Conservation (phyloP, 2,797 vertebrate genomes). For the Scolopax rusticola region DNA sequence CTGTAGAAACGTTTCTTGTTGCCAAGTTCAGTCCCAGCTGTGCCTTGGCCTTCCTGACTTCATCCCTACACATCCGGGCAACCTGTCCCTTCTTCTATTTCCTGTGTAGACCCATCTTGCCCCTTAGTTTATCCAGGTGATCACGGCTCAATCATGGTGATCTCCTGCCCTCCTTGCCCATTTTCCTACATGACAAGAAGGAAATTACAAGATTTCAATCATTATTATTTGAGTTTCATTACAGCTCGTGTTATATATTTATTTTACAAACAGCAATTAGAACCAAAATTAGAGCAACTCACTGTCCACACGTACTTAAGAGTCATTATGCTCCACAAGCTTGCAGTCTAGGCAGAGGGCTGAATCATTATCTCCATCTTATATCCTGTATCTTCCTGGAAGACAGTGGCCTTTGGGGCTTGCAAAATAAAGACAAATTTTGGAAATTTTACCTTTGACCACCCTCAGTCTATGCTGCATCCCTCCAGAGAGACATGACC, state of each 20-base stretch:
- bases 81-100: too few relatives aligned
- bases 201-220: neutral
- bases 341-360: accelerated
- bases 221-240: neutral
- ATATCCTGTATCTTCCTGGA: neutral
- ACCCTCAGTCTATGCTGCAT: neutral
- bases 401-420: neutral
- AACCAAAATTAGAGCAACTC: neutral
- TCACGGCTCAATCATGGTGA: too few relatives aligned
- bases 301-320: neutral
- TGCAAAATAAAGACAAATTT: neutral
- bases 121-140: too few relatives aligned
- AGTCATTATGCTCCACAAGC: neutral
- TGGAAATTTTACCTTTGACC: neutral
- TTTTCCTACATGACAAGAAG: too few relatives aligned
- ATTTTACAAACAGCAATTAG: neutral
- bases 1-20: too few relatives aligned
- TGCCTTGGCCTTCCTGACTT: too few relatives aligned
- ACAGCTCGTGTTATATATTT: neutral
- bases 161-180: too few relatives aligned
- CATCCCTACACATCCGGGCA: too few relatives aligned
- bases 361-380: neutral
- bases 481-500: neutral
- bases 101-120: too few relatives aligned
- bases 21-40: too few relatives aligned